A percentile compares a stretch with the other conserved stretches of the same genome.
phyloP scores from a whole-genome alignment of 2,888 invertebrate genomes.

The Selenia dentaria region DNA sequence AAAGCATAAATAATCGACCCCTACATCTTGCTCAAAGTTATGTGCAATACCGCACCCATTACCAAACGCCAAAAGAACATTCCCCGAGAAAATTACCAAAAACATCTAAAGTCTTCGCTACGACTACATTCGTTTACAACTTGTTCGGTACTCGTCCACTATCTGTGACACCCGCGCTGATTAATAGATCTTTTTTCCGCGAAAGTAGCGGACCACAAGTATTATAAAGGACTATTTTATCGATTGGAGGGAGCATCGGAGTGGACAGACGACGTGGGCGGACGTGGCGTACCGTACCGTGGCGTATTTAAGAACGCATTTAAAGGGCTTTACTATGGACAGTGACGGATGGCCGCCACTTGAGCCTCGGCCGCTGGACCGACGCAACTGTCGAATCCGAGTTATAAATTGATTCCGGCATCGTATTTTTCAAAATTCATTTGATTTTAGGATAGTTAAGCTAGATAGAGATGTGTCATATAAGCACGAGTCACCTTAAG shows the following conservation, averaged over 20 bases:
- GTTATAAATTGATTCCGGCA: conserved; percentile 57
- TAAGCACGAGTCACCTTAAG: too few species aligned
- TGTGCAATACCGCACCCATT: too few species aligned
- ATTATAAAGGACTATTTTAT: conserved; percentile 49
- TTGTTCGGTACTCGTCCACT: conserved; percentile 13
- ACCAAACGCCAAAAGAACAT: conserved; percentile 8
- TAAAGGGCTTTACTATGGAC: conserved; percentile 72
- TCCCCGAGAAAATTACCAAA: conserved; percentile 12
- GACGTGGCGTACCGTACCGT: conserved; percentile 39
- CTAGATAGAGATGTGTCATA: background rate
- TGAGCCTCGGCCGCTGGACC: conserved; percentile 43
- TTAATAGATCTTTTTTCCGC: conserved; percentile 22
- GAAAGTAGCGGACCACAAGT: conserved; percentile 9
- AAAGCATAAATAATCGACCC: too few species aligned
- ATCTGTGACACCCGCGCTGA: conserved; percentile 18
- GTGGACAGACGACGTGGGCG: conserved; percentile 55
- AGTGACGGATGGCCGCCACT: conserved; percentile 71
- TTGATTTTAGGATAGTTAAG: conserved; percentile 23
- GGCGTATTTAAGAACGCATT: conserved; percentile 71
- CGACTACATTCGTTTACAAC: conserved; percentile 10
- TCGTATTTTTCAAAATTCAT: conserved; percentile 29
- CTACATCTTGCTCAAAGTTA: too few species aligned
- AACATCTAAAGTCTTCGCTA: background rate
- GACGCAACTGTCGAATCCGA: conserved; percentile 52
- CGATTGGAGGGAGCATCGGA: conserved; percentile 52